phyloP scores from a whole-genome alignment of 2,113 vertebrate species.

The Arenaria interpres region DNA sequence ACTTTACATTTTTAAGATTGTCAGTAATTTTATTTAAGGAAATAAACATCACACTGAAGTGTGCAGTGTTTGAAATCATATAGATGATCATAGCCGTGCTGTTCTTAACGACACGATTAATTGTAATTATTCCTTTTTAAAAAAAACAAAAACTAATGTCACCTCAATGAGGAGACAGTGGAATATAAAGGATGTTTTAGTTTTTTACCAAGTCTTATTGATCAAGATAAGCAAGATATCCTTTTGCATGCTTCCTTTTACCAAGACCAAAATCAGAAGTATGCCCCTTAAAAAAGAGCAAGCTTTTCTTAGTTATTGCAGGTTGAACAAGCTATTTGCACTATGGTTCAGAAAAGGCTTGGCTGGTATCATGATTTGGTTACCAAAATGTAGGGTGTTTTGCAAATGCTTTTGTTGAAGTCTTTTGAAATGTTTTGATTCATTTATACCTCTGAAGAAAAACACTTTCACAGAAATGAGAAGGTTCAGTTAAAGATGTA shows the following conservation, averaged over 20 bases:
- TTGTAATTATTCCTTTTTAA: neutral
- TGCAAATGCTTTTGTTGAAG: neutral
- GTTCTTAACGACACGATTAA: neutral
- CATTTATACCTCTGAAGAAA: neutral
- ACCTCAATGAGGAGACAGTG: neutral
- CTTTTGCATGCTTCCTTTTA: neutral
- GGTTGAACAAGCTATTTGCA: neutral
- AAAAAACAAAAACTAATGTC: neutral
- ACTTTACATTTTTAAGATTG: neutral
- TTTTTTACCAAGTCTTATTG: neutral
- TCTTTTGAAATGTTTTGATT: neutral
- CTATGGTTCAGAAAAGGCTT: neutral
- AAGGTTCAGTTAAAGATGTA: neutral
- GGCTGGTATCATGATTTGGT: neutral
- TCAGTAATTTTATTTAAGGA: neutral
- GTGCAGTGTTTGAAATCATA: neutral
- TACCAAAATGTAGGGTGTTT: neutral
- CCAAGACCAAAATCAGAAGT: neutral
- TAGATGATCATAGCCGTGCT: neutral
- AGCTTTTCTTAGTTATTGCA: neutral
- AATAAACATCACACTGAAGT: neutral
- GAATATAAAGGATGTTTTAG: neutral
- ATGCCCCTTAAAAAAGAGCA: neutral
- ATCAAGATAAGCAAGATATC: neutral
- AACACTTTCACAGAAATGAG: neutral